A percentile compares a stretch with the other conserved stretches of the same genome.
Evolutionary conservation across 2,797 vertebrate genomes (phyloP).

Genomic region (Trachops cirrhosus): DNA sequence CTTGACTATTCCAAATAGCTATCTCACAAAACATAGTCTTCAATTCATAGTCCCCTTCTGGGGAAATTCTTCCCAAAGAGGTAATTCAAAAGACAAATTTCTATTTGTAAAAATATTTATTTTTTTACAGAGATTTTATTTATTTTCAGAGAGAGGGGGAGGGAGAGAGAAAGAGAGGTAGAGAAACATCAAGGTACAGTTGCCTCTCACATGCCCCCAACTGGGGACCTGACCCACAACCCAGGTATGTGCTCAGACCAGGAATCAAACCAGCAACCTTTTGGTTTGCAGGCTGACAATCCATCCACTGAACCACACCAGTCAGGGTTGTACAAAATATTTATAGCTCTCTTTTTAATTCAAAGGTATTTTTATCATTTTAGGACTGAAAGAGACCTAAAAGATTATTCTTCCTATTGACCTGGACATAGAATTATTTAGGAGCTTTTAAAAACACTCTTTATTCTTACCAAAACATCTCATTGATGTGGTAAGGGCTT

Average conservation of each 20-base stretch:
- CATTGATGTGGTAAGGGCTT: background rate
- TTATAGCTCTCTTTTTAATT: constrained; percentile 28
- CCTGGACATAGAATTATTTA: background rate
- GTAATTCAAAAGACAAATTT: constrained; percentile 27
- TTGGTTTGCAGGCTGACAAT: too few species aligned
- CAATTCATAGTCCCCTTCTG: background rate
- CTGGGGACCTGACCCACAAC: too few species aligned
- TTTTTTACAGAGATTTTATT: too few species aligned
- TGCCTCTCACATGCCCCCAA: too few species aligned
- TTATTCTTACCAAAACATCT: constrained; percentile 50
- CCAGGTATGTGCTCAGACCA: too few species aligned
- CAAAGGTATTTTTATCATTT: constrained; percentile 2
- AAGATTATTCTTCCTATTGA: background rate
- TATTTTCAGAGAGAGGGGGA: too few species aligned
- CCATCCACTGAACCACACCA: too few species aligned
- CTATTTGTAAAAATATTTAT: too few species aligned
- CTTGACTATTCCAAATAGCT: background rate
- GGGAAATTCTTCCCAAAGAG: constrained; percentile 33
- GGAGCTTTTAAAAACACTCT: constrained; percentile 4
- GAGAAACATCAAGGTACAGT: too few species aligned
- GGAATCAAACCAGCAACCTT: too few species aligned
- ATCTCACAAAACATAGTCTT: background rate
- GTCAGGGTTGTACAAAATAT: background rate
- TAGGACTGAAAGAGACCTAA: background rate
- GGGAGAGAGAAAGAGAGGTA: too few species aligned